Evolutionary conservation across 2,797 vertebrate species (phyloP).

Genomic region (Phaenicophaeus curvirostris): DNA sequence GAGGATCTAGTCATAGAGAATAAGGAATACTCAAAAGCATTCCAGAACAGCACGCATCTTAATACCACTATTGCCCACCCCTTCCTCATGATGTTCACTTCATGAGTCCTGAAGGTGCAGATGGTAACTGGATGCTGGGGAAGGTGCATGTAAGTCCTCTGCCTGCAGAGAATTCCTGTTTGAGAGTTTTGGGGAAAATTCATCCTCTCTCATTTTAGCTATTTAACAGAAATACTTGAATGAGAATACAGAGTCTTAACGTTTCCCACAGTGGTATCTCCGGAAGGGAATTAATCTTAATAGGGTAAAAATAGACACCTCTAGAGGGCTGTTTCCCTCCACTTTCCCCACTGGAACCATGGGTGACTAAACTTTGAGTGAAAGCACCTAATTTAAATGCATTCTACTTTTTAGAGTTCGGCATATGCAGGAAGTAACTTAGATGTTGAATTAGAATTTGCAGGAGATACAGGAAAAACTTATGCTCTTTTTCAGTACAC

Average conservation of each 20-base stretch:
- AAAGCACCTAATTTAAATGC: background rate
- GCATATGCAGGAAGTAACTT: background rate
- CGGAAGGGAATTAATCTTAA: background rate
- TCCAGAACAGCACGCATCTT: background rate
- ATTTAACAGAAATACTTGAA: background rate
- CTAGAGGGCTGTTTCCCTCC: conserved; percentile 39
- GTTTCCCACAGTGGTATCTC: background rate
- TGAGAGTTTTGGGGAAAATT: background rate
- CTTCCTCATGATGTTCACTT: background rate
- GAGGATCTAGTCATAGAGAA: background rate
- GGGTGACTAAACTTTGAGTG: background rate
- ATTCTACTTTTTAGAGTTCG: background rate
- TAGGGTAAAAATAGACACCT: conserved; percentile 28
- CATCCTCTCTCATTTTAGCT: background rate
- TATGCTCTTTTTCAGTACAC: background rate
- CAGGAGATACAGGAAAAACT: background rate
- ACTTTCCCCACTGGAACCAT: background rate
- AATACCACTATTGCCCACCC: background rate
- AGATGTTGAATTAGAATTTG: background rate
- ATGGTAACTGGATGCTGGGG: rapidly evolving
- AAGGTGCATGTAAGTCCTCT: rapidly evolving
- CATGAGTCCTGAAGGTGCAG: background rate
- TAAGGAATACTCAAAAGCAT: background rate
- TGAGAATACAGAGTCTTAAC: background rate
- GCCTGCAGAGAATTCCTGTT: background rate